Evolutionary conservation across 2,888 invertebrate genomes (phyloP).

Genomic region (Folsomia manolachei): DNA sequence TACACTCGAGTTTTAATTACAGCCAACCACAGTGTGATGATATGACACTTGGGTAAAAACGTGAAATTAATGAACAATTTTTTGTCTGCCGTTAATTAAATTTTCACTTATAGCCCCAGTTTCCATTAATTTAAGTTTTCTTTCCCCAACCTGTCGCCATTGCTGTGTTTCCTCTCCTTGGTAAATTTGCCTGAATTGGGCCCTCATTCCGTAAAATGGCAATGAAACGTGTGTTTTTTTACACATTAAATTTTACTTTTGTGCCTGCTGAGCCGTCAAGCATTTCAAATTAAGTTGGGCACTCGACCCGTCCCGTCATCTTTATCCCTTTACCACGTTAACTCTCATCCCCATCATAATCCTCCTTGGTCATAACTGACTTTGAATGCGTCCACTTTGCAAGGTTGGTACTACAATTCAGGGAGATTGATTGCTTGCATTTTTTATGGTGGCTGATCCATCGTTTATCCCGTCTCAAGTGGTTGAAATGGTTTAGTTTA

Average conservation of each 20-base stretch:
- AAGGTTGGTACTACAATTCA: neutral
- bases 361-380: neutral
- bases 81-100: no score
- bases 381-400: neutral
- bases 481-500: neutral
- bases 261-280: constrained; percentile 9
- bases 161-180: no score
- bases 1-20: no score
- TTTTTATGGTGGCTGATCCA: constrained; percentile 2
- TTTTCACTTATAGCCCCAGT: no score
- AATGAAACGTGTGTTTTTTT: neutral
- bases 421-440: neutral
- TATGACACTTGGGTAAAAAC: no score
- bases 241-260: constrained; percentile 9
- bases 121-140: no score
- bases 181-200: no score
- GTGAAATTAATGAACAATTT: no score
- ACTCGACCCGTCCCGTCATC: neutral
- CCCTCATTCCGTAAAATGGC: no score
- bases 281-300: constrained; percentile 5
- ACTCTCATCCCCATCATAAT: neutral
- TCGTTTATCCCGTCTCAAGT: neutral
- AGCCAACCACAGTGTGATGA: no score
- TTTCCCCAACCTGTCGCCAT: no score
- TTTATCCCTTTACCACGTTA: neutral